Conservation (phyloP, 2,113 vertebrate genomes). For the Candoia aspera region DNA sequence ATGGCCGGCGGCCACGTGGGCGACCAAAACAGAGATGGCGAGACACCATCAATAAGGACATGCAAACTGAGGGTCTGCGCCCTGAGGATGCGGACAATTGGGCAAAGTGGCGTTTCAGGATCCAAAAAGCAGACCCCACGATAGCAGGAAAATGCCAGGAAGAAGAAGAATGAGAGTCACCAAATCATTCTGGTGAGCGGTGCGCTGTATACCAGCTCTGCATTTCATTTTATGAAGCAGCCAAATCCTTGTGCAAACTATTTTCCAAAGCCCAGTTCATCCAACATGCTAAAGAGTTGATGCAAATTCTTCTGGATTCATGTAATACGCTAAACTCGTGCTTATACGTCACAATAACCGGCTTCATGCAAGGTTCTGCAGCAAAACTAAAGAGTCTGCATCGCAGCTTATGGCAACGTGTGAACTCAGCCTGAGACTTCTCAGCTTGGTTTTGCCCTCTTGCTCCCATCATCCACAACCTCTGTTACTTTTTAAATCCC, state of each 20-base stretch:
- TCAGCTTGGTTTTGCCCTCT: background rate
- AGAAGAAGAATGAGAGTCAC: too few species aligned
- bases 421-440: too few species aligned
- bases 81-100: too few species aligned
- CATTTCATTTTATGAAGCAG: background rate
- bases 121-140: too few species aligned
- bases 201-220: background rate
- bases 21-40: too few species aligned
- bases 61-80: too few species aligned
- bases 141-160: too few species aligned
- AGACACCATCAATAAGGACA: too few species aligned
- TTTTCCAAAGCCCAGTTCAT: background rate
- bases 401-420: background rate
- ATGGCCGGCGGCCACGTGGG: too few species aligned
- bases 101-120: too few species aligned
- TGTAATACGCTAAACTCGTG: background rate
- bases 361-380: background rate
- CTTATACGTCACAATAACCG: too few species aligned
- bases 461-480: background rate
- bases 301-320: background rate
- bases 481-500: background rate
- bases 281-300: background rate
- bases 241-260: background rate
- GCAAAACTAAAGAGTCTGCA: background rate
- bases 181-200: too few species aligned